Conservation (phyloP, 2,113 vertebrate species). For the Chloebia gouldiae region DNA sequence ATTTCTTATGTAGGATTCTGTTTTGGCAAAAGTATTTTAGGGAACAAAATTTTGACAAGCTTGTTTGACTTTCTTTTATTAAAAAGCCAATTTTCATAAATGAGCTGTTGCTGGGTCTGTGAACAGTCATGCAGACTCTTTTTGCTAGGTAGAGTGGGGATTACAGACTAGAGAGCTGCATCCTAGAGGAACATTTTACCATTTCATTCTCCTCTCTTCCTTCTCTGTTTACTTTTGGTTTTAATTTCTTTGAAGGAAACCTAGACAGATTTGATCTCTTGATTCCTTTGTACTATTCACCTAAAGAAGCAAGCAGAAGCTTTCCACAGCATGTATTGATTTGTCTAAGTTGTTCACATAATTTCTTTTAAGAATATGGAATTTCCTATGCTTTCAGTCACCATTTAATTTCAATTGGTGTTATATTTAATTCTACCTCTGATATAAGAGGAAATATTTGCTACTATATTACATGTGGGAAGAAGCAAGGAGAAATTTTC, state of each 20-base stretch:
- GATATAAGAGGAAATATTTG: not conserved
- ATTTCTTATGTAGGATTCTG: not conserved
- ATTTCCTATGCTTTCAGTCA: not conserved
- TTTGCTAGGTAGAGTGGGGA: not conserved
- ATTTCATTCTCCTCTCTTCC: not conserved
- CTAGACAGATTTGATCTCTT: not conserved
- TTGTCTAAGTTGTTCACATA: not conserved
- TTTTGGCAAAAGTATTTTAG: not conserved
- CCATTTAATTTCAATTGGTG: not conserved
- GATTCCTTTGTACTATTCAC: not conserved
- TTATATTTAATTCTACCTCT: not conserved
- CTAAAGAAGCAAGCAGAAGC: not conserved
- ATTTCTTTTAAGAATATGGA: not conserved
- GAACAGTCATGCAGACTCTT: not conserved
- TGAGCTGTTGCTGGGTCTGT: not conserved
- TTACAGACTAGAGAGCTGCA: not conserved
- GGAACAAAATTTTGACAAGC: not conserved
- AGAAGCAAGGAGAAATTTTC: not conserved
- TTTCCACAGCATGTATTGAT: not conserved
- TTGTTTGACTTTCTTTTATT: not conserved
- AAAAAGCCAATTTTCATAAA: not conserved
- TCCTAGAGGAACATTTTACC: not conserved
- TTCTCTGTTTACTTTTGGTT: not conserved
- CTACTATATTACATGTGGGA: not conserved
- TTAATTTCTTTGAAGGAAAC: not conserved